Percentiles rank a stretch among this genome's conserved stretches.
phyloP scores from a whole-genome alignment of 1,140 invertebrate species.

The Zaprionus camerounensis region DNA sequence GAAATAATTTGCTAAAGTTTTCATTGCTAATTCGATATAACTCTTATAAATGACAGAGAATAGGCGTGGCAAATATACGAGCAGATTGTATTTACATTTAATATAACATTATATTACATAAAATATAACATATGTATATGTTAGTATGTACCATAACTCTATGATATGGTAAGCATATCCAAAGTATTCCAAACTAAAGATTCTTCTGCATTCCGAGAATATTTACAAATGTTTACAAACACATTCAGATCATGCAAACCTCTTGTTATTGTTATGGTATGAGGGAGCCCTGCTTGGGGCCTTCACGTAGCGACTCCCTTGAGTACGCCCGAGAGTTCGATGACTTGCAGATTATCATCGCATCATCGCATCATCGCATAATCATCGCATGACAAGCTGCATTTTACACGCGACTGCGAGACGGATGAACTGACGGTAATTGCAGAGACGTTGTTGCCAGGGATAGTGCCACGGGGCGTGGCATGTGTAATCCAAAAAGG shows the following conservation, averaged over 20 bases:
- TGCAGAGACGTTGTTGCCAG: background rate
- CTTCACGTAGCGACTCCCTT: background rate
- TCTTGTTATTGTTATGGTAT: background rate
- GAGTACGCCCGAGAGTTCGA: conserved; percentile 30
- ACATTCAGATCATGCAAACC: background rate
- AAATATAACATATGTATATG: no score
- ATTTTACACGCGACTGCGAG: conserved; percentile 46
- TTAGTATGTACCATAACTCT: no score
- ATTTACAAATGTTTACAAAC: no score
- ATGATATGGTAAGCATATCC: no score
- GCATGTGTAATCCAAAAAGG: background rate
- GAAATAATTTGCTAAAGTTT: no score
- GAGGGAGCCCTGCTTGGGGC: background rate
- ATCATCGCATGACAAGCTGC: conserved; percentile 35
- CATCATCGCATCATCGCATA: background rate
- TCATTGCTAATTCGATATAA: no score
- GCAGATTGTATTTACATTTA: no score
- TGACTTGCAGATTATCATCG: conserved; percentile 23
- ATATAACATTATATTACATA: no score
- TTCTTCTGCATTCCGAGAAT: no score
- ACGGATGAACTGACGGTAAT: conserved; percentile 30
- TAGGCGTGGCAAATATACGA: no score
- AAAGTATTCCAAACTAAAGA: no score
- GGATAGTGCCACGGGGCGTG: background rate
- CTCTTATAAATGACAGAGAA: no score